phyloP scores from a whole-genome alignment of 2,113 vertebrate genomes.

The Trematomus loennbergii region DNA sequence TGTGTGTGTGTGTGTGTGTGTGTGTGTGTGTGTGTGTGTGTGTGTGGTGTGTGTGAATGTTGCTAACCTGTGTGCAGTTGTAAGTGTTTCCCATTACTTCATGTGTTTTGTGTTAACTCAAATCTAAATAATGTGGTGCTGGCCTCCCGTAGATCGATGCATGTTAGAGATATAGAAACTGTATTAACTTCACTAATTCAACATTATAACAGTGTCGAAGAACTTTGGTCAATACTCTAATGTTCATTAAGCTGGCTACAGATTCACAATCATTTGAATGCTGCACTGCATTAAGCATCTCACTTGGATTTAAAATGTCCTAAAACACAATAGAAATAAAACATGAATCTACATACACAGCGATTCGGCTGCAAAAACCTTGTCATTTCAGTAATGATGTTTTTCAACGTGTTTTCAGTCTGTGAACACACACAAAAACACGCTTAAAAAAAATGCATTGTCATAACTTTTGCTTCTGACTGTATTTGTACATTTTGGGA shows the following conservation, averaged over 20 bases:
- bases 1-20: no score
- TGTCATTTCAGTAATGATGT: no score
- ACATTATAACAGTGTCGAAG: background rate
- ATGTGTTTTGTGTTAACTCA: background rate
- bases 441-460: no score
- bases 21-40: no score
- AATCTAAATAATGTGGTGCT: background rate
- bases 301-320: background rate
- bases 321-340: background rate
- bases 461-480: no score
- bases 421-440: no score
- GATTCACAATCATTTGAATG: background rate
- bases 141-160: background rate
- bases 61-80: slow-evolving; percentile 28
- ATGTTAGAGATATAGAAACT: slow-evolving; percentile 3
- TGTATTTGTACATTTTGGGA: no score
- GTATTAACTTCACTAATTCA: slow-evolving; percentile 37
- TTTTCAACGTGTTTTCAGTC: no score
- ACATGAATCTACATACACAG: no score
- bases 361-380: no score
- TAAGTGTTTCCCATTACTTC: slow-evolving; percentile 9
- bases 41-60: slow-evolving; percentile 16
- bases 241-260: background rate
- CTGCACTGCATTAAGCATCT: slow-evolving; percentile 1
- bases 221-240: background rate